These are phyloP conservation scores for Perdita meconis DNA, from an alignment of 2,888 invertebrate species.

Conservation along the genomic window DNA sequence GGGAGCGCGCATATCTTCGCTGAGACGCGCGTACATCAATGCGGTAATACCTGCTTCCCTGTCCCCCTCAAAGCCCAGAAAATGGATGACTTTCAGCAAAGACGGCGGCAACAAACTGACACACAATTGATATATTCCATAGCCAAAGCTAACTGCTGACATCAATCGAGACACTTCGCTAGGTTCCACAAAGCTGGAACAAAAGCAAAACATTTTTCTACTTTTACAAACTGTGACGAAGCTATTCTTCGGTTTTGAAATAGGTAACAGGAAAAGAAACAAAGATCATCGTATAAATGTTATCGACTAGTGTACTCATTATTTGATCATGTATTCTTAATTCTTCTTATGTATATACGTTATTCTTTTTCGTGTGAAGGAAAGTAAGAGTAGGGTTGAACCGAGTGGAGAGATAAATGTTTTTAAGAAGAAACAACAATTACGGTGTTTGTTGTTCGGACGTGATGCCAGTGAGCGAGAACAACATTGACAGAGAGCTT, in stretches of 20 bases:
- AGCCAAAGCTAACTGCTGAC: constrained; percentile 89
- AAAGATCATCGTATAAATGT: not conserved
- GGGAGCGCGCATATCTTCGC: constrained; percentile 89
- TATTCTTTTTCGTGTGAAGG: not conserved
- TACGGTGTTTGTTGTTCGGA: constrained; percentile 79
- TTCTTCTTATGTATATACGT: no score
- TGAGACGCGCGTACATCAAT: constrained; percentile 87
- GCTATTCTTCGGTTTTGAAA: not conserved
- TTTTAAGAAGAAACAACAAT: constrained; percentile 72
- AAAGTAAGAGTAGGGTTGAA: not conserved
- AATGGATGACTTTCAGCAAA: constrained; percentile 86
- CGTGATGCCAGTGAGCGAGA: constrained; percentile 80
- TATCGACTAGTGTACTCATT: not conserved
- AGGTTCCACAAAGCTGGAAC: constrained; percentile 84
- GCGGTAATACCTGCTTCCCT: constrained; percentile 86
- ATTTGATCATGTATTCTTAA: no score
- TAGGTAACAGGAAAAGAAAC: not conserved
- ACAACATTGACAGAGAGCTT: constrained; percentile 82
- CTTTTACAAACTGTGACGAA: not conserved
- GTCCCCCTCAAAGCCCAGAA: constrained; percentile 89
- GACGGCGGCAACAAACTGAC: constrained; percentile 89
- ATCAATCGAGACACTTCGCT: constrained; percentile 87
- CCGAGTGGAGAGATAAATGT: constrained; percentile 25
- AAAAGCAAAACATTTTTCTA: constrained; percentile 20
- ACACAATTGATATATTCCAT: constrained; percentile 89